These are phyloP conservation scores for Suricata suricatta DNA, from an alignment of 2,113 vertebrate genomes.

Conservation along the genomic window DNA sequence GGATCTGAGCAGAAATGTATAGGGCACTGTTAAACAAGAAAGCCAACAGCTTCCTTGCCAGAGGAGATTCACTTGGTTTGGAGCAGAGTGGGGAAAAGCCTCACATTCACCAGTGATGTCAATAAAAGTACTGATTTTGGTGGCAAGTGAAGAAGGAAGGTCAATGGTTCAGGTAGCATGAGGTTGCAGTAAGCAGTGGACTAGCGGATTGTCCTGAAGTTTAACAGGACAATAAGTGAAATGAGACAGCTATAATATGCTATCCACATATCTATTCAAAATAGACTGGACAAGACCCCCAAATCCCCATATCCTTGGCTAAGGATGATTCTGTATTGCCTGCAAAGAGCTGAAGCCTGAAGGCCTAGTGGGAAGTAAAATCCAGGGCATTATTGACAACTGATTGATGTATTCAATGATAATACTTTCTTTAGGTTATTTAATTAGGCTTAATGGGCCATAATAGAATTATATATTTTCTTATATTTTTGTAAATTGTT, in stretches of 20 bases:
- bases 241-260: neutral
- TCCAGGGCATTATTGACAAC: neutral
- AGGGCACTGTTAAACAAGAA: neutral
- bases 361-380: neutral
- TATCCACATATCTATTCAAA: neutral
- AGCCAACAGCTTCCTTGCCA: neutral
- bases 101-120: neutral
- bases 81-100: neutral
- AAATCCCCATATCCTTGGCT: neutral
- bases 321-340: neutral
- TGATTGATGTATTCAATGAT: neutral
- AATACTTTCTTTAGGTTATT: neutral
- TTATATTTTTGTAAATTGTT: constrained; percentile 7
- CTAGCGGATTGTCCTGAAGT: neutral
- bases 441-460: neutral
- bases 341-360: neutral
- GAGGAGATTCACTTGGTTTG: neutral
- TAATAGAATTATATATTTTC: neutral
- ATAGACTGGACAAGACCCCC: neutral
- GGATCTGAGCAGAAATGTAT: neutral
- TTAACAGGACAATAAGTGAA: neutral
- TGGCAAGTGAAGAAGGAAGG: neutral
- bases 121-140: neutral
- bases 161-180: neutral
- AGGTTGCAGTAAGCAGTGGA: neutral